phyloP scores from a whole-genome alignment of 2,797 vertebrate species.

The Kryptolebias ocellatus region DNA sequence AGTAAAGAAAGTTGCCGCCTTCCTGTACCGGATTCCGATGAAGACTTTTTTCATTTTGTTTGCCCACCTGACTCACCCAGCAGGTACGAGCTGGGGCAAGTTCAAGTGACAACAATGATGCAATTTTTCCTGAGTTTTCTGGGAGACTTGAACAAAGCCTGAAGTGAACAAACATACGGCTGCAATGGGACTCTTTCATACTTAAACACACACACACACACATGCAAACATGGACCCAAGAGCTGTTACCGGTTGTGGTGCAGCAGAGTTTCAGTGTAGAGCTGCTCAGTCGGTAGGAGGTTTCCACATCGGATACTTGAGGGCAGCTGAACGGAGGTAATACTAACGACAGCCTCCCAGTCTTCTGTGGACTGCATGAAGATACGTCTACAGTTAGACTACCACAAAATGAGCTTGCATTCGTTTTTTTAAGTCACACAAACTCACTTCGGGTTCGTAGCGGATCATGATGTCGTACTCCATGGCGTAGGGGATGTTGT shows the following conservation, averaged over 20 bases:
- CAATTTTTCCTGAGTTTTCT: slow-evolving; percentile 26
- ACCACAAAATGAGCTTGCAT: not conserved
- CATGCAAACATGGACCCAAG: not conserved
- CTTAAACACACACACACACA: slow-evolving; percentile 11
- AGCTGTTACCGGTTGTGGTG: slow-evolving; percentile 84
- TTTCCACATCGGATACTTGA: slow-evolving; percentile 88
- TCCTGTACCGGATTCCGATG: slow-evolving; percentile 16
- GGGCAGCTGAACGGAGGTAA: slow-evolving; percentile 82
- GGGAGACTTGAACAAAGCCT: slow-evolving; percentile 17
- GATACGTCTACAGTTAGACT: slow-evolving; percentile 24
- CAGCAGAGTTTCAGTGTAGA: slow-evolving; percentile 84
- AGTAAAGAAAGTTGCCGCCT: slow-evolving; percentile 20
- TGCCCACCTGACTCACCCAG: slow-evolving; percentile 16
- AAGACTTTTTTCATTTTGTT: slow-evolving; percentile 32
- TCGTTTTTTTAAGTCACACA: not conserved
- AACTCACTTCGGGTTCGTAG: slow-evolving; percentile 87
- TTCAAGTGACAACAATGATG: slow-evolving; percentile 49
- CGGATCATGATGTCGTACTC: slow-evolving; percentile 90
- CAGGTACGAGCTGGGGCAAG: slow-evolving; percentile 44
- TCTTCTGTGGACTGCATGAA: slow-evolving; percentile 86
- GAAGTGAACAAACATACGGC: slow-evolving; percentile 23
- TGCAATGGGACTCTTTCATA: not conserved
- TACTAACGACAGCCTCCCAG: slow-evolving; percentile 88
- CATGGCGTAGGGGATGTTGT: slow-evolving; percentile 87
- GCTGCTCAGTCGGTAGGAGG: slow-evolving; percentile 87